Evolutionary conservation across 2,888 invertebrate species (phyloP).

Genomic region (Pterobdella sp.): DNA sequence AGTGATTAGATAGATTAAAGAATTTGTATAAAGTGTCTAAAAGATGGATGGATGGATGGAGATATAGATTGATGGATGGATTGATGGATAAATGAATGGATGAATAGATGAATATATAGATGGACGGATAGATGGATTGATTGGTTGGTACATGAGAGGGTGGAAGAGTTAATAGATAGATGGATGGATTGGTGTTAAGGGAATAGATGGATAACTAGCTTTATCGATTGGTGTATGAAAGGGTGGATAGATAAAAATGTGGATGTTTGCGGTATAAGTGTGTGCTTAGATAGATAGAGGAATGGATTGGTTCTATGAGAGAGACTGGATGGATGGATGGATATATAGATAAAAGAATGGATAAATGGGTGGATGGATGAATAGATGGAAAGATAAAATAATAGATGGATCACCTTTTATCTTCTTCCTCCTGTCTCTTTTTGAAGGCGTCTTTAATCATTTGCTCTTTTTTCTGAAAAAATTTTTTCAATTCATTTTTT

Average conservation of each 20-base stretch:
- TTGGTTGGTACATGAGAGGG: background rate
- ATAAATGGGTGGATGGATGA: background rate
- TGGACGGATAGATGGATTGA: background rate
- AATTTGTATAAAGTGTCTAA: background rate
- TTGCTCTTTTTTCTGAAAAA: constrained; percentile 51
- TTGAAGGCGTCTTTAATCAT: constrained; percentile 53
- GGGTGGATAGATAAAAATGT: background rate
- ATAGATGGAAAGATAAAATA: background rate
- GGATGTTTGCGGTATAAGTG: too few relatives aligned
- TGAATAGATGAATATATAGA: background rate
- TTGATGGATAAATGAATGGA: background rate
- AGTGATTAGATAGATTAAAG: too few relatives aligned
- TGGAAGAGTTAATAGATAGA: background rate
- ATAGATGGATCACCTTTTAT: constrained; percentile 55
- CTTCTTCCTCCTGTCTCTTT: constrained; percentile 60
- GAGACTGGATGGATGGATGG: constrained; percentile 44
- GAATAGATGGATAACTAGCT: background rate
- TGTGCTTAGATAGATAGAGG: too few relatives aligned
- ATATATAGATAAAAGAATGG: background rate
- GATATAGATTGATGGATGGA: background rate
- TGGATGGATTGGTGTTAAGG: background rate
- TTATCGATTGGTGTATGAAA: background rate
- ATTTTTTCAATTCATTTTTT: background rate
- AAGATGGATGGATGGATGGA: background rate
- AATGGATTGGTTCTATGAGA: too few relatives aligned